Base-by-base conservation (phyloP, 2,888 invertebrate species). In the Sialis lutaria region DNA sequence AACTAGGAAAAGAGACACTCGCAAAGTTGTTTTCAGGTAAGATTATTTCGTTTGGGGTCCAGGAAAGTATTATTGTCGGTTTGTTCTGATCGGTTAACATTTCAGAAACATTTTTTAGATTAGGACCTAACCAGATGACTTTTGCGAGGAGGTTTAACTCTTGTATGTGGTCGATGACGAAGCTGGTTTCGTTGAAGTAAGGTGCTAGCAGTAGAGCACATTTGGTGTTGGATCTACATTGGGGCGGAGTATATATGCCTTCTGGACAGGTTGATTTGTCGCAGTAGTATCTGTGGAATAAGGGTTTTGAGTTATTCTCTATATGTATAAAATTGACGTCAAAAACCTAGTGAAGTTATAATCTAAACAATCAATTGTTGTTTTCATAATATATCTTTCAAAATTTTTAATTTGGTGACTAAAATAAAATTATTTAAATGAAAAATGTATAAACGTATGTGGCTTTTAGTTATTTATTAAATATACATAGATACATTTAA, bases 101-200 rank as follows among this genome's bases (percentile, higher is more conserved):
- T 9, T 61, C 57, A 0, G 69, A 58, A 0, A 65, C 64, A 5
- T 59, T 50, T 47, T 61, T 62, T 42, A 84, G 64, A 51, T 75
- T 64, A 0, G 68, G 59, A 1, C 82, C 84, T 9, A 86, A 62
- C 82, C 82, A 86, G 5, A 75, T 66, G 0, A 86, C 75, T 56
- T 75, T 77, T 0, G 83, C 74, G 50, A 69, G 72, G 9, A 83
- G 64, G 33, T 71, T 64, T 45, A 77, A 64, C 47, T 72, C 65
- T 8, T 68, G 60, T 39, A 86, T 77, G 54, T 83, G 79, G 0
- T 71, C 57, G 42, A 68, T 65, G 2, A 80, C 68, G 53, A 77
- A 77, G 5, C 59, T 57, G 1, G 75, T 74, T 6, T 69, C 66
- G 7, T 67, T 64, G 37, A 64, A 65, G 48, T 68, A 57, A 12